phyloP scores from a whole-genome alignment of 2,113 vertebrate species.

The Sapajus apella region DNA sequence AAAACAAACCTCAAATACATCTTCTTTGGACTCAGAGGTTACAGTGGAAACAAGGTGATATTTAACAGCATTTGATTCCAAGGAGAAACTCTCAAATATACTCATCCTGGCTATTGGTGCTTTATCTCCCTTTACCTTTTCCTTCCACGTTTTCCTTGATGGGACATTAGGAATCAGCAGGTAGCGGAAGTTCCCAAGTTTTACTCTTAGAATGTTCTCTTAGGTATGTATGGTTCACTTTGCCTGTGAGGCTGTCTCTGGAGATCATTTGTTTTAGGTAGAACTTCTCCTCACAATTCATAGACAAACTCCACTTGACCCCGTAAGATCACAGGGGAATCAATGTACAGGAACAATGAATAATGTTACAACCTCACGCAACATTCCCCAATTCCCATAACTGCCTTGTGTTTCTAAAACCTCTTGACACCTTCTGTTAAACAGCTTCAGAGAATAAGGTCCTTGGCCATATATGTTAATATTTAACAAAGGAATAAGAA shows the following conservation, averaged over 20 bases:
- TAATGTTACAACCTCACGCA: neutral
- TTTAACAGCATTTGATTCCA: neutral
- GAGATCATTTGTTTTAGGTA: neutral
- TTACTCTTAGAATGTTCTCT: neutral
- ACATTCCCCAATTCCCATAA: neutral
- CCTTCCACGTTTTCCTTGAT: neutral
- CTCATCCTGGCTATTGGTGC: neutral
- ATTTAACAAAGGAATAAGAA: neutral
- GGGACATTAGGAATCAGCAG: neutral
- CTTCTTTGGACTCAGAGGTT: neutral
- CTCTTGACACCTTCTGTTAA: neutral
- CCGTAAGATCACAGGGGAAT: neutral
- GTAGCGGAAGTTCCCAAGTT: neutral
- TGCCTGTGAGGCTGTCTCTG: neutral
- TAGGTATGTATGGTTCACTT: neutral
- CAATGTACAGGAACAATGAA: neutral
- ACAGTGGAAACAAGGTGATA: neutral
- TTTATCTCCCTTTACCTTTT: neutral
- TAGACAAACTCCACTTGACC: neutral
- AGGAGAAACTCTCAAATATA: neutral
- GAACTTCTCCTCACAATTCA: neutral
- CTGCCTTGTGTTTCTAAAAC: neutral
- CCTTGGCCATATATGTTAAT: neutral
- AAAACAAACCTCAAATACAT: neutral
- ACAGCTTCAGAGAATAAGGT: neutral